Evolutionary conservation across 2,113 vertebrate genomes (phyloP).

Genomic region (Etia nguti): DNA sequence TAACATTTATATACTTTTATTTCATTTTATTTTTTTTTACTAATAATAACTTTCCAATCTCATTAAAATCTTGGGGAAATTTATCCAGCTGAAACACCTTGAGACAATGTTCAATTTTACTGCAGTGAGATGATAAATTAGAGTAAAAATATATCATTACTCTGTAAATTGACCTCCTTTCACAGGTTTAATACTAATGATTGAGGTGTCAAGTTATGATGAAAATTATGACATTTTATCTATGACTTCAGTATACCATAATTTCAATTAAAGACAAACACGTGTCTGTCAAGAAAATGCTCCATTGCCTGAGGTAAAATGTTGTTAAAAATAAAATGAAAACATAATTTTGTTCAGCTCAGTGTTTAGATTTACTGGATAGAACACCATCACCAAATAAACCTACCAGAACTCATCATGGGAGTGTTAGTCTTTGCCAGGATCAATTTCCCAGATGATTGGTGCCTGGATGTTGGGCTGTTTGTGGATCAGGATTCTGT

Average conservation of each 20-base stretch:
- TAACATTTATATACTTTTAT: no score
- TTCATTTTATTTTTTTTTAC: no score
- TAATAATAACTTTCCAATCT: neutral
- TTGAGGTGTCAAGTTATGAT: neutral
- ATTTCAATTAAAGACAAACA: neutral
- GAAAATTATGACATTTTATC: neutral
- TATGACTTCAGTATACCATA: neutral
- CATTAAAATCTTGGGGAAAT: neutral
- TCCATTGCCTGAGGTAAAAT: neutral
- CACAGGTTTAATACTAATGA: neutral
- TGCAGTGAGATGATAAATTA: neutral
- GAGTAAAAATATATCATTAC: neutral
- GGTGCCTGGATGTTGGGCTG: neutral
- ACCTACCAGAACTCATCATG: neutral
- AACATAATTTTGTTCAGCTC: neutral
- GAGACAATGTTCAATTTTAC: no score
- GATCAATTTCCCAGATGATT: constrained; percentile 40
- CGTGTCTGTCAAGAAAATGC: neutral
- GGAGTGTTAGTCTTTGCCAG: constrained; percentile 1
- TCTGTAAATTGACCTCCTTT: neutral
- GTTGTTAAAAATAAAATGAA: neutral
- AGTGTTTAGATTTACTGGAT: neutral
- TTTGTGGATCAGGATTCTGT: constrained; percentile 28
- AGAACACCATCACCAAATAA: constrained; percentile 4
- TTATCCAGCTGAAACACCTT: no score